Conservation (phyloP, 1,140 invertebrate species). For the Anagrus nilaparvatae region DNA sequence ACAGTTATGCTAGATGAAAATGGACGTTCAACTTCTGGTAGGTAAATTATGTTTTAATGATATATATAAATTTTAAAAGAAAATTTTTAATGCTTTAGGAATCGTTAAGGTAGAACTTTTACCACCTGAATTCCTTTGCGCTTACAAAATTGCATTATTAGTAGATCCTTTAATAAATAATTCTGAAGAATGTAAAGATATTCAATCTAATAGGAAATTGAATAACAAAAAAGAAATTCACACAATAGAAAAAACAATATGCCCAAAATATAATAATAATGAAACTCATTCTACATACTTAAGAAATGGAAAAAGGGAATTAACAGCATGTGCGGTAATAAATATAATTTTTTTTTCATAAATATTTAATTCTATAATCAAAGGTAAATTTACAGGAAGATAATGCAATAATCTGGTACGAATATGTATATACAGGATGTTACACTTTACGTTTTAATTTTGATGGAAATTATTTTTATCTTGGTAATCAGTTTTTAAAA, state of each 20-base stretch:
- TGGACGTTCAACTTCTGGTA: conserved; percentile 6
- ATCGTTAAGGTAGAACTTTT: conserved; percentile 12
- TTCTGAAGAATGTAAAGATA: conserved; percentile 17
- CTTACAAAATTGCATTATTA: conserved; percentile 18
- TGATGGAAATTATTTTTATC: conserved; percentile 12
- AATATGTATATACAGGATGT: conserved; percentile 22
- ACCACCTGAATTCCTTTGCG: conserved; percentile 14
- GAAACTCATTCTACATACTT: neutral
- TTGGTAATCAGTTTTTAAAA: conserved; percentile 14
- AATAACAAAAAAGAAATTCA: conserved; percentile 17
- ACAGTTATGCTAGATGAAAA: conserved; percentile 10
- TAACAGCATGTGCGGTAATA: conserved; percentile 11
- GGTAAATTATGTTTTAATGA: conserved; percentile 6
- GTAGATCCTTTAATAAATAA: conserved; percentile 16
- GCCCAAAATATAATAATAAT: conserved; percentile 11
- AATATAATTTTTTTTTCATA: conserved; percentile 1
- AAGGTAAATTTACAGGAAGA: conserved; percentile 9
- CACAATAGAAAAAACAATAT: conserved; percentile 14
- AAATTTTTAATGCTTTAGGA: conserved; percentile 13
- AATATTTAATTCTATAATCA: conserved; percentile 1
- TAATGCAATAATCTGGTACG: conserved; percentile 13
- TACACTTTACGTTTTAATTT: conserved; percentile 20
- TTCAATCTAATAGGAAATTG: conserved; percentile 12
- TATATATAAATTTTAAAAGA: neutral
- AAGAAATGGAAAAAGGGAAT: conserved; percentile 3